Evolutionary conservation across 1,140 invertebrate genomes (phyloP).

Genomic region (Ladona fulva): DNA sequence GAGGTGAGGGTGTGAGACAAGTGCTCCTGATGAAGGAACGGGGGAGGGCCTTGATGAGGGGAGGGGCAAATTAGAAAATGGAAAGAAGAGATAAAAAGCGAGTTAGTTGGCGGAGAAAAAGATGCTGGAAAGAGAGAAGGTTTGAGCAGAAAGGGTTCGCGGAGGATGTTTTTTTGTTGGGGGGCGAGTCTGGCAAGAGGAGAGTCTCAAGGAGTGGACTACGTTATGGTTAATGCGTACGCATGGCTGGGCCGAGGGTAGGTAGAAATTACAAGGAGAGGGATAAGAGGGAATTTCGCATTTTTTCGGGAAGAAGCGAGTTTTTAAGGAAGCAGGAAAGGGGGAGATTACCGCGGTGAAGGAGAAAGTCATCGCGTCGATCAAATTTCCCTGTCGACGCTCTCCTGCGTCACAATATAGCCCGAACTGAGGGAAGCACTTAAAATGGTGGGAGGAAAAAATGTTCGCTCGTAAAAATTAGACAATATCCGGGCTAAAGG

Average conservation of each 20-base stretch:
- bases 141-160: neutral
- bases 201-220: neutral
- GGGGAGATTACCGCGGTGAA: neutral
- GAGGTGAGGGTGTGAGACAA: neutral
- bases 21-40: neutral
- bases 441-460: too few relatives aligned
- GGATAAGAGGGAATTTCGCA: too few relatives aligned
- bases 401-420: neutral
- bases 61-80: neutral
- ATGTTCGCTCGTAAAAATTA: too few relatives aligned
- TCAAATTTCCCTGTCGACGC: neutral
- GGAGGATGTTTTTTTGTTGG: neutral
- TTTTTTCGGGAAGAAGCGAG: neutral
- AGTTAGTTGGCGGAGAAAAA: neutral
- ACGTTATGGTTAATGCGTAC: slow-evolving; percentile 3
- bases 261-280: too few relatives aligned
- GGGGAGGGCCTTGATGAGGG: neutral
- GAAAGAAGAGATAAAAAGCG: slow-evolving; percentile 5
- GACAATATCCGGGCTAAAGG: too few relatives aligned
- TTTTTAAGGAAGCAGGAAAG: neutral
- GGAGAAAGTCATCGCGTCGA: slow-evolving; percentile 7
- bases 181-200: neutral
- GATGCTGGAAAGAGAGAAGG: neutral
- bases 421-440: neutral
- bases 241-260: too few relatives aligned